Evolutionary conservation across 2,888 invertebrate genomes (phyloP).

Genomic region (Tetragonula carbonaria): DNA sequence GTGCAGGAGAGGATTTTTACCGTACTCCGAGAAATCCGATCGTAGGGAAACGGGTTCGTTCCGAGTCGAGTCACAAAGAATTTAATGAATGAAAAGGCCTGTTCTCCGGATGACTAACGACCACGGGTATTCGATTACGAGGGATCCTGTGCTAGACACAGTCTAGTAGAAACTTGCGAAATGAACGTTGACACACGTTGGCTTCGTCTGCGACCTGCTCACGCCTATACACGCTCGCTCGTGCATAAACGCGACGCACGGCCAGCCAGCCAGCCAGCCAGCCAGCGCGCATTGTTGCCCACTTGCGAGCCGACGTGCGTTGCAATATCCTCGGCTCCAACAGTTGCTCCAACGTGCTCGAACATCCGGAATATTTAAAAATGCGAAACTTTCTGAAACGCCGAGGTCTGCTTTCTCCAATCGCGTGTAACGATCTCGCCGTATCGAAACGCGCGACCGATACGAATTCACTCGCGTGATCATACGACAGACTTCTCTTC

Average conservation of each 20-base stretch:
- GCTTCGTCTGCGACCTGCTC: conserved; percentile 68
- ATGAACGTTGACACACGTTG: conserved; percentile 70
- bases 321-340: conserved; percentile 27
- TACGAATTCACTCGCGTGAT: neutral
- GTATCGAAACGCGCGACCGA: no score
- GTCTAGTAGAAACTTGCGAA: conserved; percentile 71
- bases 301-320: conserved; percentile 49
- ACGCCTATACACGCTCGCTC: conserved; percentile 68
- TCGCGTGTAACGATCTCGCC: no score
- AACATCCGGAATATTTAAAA: neutral
- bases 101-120: conserved; percentile 58
- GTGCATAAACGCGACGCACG: conserved; percentile 54
- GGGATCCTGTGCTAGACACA: conserved; percentile 62
- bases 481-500: neutral
- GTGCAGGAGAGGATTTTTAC: neutral
- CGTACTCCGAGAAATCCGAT: neutral
- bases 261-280: conserved; percentile 36
- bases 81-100: conserved; percentile 60
- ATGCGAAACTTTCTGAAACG: neutral
- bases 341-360: conserved; percentile 4
- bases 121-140: conserved; percentile 58
- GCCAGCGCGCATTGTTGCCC: conserved; percentile 56
- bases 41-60: no score
- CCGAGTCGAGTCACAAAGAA: conserved; percentile 9
- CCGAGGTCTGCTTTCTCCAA: neutral